Evolutionary conservation across 2,113 vertebrate genomes (phyloP).

Genomic region (Halichoerus grypus): DNA sequence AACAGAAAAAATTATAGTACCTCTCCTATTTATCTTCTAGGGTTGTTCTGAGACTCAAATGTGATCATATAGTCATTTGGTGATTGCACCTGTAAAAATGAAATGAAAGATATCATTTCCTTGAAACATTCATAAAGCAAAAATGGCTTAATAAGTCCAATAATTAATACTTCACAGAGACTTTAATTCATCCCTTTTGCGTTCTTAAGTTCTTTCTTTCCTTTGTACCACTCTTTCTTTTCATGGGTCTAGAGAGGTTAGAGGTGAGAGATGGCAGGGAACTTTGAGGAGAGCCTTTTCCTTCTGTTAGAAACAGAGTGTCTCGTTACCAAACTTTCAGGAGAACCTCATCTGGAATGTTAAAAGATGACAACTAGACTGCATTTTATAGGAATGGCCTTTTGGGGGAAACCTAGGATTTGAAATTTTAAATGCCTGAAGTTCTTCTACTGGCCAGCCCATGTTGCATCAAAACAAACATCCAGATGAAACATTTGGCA

Average conservation of each 20-base stretch:
- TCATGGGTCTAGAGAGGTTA: neutral
- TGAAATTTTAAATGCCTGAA: neutral
- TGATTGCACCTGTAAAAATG: neutral
- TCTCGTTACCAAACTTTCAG: neutral
- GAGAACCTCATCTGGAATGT: neutral
- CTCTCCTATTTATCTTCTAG: neutral
- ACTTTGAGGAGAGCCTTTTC: neutral
- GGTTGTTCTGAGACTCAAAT: slow-evolving; percentile 43
- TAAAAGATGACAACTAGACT: neutral
- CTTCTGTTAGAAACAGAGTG: neutral
- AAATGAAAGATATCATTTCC: neutral
- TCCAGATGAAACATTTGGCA: neutral
- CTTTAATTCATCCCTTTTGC: neutral
- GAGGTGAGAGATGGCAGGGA: neutral
- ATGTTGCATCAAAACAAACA: neutral
- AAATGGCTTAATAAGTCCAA: neutral
- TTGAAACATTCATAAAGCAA: neutral
- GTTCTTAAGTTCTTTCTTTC: neutral
- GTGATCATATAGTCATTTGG: neutral
- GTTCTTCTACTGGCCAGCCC: neutral
- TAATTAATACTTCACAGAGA: neutral
- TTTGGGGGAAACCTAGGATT: neutral
- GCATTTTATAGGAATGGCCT: neutral
- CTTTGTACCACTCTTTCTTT: neutral
- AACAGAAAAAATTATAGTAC: neutral